Evolutionary conservation across 2,113 vertebrate species (phyloP).

Genomic region (Catharus bicknelli): DNA sequence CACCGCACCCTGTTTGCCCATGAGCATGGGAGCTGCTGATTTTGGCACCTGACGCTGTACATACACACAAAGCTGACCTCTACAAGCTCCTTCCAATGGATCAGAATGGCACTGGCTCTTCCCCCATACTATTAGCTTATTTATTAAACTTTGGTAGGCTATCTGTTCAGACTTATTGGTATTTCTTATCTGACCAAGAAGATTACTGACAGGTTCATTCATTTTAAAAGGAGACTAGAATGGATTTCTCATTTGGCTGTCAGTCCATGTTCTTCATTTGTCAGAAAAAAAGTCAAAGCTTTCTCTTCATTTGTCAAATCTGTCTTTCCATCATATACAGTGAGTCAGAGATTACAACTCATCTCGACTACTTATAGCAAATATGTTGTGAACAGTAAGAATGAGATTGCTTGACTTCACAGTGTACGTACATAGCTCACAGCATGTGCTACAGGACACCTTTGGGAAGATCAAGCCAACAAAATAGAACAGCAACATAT

Average conservation of each 20-base stretch:
- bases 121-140: conserved; percentile 3
- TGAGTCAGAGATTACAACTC: conserved; percentile 40
- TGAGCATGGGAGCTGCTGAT: not conserved
- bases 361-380: conserved; percentile 38
- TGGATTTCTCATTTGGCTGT: conserved; percentile 62
- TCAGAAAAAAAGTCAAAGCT: conserved; percentile 43
- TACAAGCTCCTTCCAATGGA: not conserved
- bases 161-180: conserved; percentile 34
- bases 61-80: not conserved
- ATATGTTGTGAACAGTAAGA: conserved; percentile 2
- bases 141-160: conserved; percentile 45
- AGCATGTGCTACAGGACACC: not conserved
- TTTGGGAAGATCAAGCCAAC: not conserved
- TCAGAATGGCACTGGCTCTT: not conserved
- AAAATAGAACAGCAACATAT: not conserved
- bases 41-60: not conserved
- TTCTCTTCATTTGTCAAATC: conserved; percentile 61
- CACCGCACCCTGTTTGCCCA: not conserved
- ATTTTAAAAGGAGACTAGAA: conserved; percentile 51
- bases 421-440: not conserved
- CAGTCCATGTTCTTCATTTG: conserved; percentile 50
- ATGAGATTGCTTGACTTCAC: not conserved
- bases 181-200: conserved; percentile 52
- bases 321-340: conserved; percentile 27
- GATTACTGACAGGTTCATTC: conserved; percentile 59